Base-by-base conservation (phyloP, 2,888 invertebrate species). In the Anagyrus pseudococci region DNA sequence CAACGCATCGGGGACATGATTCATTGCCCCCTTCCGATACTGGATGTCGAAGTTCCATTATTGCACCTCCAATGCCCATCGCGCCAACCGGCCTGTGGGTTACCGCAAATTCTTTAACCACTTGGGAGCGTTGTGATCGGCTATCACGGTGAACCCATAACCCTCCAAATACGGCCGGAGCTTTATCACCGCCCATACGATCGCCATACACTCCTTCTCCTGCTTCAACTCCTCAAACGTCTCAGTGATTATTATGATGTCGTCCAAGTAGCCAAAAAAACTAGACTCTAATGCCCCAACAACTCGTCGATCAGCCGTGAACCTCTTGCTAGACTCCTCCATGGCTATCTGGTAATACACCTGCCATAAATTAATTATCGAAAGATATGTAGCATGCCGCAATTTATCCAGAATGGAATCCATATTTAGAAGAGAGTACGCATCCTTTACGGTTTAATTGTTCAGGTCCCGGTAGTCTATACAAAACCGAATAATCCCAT, bases 1-100 rank as follows among this genome's bases (percentile, higher is more conserved):
- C 4, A 63, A 29, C 0, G 65, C 63, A 15, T 67, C 67, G 0
- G 64, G 56, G 1, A 68, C 54, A 8, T 57, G 29, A 22, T 68
- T 61, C 13, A 56, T n/a, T 2, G 47, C 52, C 0, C 64, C 66
- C 25, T 60, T 61, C 0, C 67, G 46, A 47, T 66, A 47, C 0
- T 29, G 10, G 0, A 67, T 61, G 19, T 61, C 49, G 22, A 63
- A 63, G 13, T 63, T 52, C 22, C 47, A 65, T 33, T 63, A 50
- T 4, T 53, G 58, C 3, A 67, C 19, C 17, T 58, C 47, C 1
- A 65, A 8, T 4, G 56, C 59, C 62, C 62, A 67, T 2, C 64
- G 22, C 2, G 64, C 59, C 1, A 58, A 15, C 3, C 61, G 6
- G 1, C 62, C 62, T 1, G 62, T 47, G 1, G 58, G 62, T 2